These are phyloP conservation scores for Hetaerina titia DNA, from an alignment of 2,888 invertebrate genomes.

Conservation along the genomic window DNA sequence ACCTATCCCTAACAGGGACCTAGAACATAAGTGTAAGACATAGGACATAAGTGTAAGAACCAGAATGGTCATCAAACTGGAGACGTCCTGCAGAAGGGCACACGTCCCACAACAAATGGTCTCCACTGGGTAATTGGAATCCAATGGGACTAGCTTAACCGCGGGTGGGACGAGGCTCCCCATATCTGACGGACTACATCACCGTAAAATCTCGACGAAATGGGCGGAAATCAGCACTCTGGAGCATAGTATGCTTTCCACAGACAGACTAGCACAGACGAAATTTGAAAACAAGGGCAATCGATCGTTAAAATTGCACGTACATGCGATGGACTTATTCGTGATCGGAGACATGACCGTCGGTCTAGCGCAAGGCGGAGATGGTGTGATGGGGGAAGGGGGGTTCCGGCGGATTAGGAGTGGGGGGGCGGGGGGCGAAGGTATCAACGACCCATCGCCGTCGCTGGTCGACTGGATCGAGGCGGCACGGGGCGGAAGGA, in stretches of 20 bases:
- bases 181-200: too few relatives aligned
- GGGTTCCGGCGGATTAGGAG: too few relatives aligned
- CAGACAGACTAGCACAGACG: not conserved
- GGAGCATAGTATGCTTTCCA: not conserved
- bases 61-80: too few relatives aligned
- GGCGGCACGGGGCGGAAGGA: not conserved
- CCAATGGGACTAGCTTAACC: not conserved
- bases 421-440: not conserved
- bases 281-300: not conserved
- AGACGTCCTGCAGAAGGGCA: not conserved
- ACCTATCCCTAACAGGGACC: too few relatives aligned
- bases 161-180: not conserved
- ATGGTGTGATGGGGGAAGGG: not conserved
- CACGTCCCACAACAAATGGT: not conserved
- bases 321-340: not conserved
- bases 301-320: slow-evolving; percentile 19
- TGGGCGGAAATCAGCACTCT: not conserved
- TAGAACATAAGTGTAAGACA: too few relatives aligned
- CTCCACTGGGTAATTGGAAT: not conserved
- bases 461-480: slow-evolving; percentile 14
- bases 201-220: not conserved
- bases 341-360: not conserved
- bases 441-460: not conserved
- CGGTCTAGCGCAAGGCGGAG: not conserved
- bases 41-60: too few relatives aligned